phyloP scores from a whole-genome alignment of 1,140 invertebrate genomes.

The Bombus vancouverensis region DNA sequence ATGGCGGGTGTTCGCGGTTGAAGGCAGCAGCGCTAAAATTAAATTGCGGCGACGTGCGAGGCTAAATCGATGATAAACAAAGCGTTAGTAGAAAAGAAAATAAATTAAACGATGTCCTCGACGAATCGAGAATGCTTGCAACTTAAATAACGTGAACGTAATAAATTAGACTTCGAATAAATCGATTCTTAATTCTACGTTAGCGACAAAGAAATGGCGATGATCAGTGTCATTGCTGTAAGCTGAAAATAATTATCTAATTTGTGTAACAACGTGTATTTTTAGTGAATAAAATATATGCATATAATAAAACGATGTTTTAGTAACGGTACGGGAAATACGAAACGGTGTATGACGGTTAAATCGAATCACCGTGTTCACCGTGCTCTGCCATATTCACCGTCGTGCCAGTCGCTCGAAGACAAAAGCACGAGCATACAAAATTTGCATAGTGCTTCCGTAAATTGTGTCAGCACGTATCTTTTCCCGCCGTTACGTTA shows the following conservation, averaged over 20 bases:
- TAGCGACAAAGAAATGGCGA: not conserved
- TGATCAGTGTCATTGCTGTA: not conserved
- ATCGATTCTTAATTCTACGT: not conserved
- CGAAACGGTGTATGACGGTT: conserved; percentile 18
- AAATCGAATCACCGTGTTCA: conserved; percentile 52
- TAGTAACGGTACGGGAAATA: conserved; percentile 52
- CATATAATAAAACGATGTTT: not conserved
- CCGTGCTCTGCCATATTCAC: conserved; percentile 74
- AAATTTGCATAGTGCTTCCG: not conserved
- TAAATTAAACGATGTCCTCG: not conserved
- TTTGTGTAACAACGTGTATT: not conserved
- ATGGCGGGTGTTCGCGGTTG: not conserved
- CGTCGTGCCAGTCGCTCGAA: not conserved
- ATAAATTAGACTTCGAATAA: not conserved
- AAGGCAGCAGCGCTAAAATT: conserved; percentile 31
- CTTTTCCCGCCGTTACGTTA: conserved; percentile 49
- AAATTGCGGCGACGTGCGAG: conserved; percentile 28
- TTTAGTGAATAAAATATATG: conserved; percentile 4
- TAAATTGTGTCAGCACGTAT: not conserved
- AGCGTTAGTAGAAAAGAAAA: conserved; percentile 21
- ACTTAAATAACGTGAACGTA: not conserved
- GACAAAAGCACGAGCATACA: not conserved
- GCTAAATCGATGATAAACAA: conserved; percentile 32
- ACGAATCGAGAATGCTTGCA: not conserved
- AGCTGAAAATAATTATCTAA: conserved; percentile 36